Conservation (phyloP, 2,113 vertebrate genomes). For the Rallus limicola region DNA sequence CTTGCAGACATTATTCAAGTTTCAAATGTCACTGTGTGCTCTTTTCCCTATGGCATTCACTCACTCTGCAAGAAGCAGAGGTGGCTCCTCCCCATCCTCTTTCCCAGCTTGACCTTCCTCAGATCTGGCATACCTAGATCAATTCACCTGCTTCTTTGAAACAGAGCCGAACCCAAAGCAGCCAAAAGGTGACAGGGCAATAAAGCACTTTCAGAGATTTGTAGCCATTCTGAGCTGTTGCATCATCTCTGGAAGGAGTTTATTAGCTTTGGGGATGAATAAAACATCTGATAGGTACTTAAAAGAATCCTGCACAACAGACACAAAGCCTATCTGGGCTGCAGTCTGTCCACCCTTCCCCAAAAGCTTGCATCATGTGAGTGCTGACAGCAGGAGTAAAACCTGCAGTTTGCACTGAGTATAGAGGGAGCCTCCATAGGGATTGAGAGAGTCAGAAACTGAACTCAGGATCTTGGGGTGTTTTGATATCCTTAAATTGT, state of each 20-base stretch:
- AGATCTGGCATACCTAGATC: neutral
- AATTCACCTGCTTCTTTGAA: neutral
- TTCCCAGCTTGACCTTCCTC: neutral
- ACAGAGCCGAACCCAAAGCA: neutral
- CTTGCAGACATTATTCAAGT: neutral
- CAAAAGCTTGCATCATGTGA: neutral
- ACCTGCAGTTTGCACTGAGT: neutral
- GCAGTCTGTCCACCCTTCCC: neutral
- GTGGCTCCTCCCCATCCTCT: neutral
- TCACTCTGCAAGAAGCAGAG: neutral
- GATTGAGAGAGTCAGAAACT: neutral
- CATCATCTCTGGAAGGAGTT: neutral
- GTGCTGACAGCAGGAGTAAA: neutral
- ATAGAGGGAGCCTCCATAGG: neutral
- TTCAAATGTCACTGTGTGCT: slow-evolving; percentile 15
- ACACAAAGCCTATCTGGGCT: neutral
- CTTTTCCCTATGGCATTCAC: neutral
- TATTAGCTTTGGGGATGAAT: neutral
- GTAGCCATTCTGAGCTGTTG: neutral
- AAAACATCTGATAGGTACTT: neutral
- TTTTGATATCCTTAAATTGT: neutral
- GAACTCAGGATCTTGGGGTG: neutral
- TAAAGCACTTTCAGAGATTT: neutral
- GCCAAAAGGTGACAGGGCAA: neutral
- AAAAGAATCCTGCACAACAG: neutral